Evolutionary conservation across 2,113 vertebrate genomes (phyloP), one percentile per base, ranked within the genome.

Genomic region (Lathamus discolor): DNA sequence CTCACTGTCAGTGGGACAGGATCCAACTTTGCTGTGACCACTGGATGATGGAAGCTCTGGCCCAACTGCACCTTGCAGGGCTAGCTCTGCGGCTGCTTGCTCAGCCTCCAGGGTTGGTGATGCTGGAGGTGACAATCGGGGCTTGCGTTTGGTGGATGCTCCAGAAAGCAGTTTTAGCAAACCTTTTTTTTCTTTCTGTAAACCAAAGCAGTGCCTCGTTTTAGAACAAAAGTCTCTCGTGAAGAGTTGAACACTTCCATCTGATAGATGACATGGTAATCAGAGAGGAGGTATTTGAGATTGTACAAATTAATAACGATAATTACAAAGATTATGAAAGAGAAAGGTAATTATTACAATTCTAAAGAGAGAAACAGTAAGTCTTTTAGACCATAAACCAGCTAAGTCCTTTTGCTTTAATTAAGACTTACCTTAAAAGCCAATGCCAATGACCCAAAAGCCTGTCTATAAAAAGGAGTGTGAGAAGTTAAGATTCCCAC

Each of bases 141-240:
- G 97, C 97, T 99, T 99, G 92, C 99, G 99, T 92, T 99, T 99
- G 14, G 99, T 98, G 87, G 99, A 99, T 66, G 98, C 98, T 17
- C 98, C 97, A 31, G 99, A 99, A 87, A 99, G 97, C 85, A 99
- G 98, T 92, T 99, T 99, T 91, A 99, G 96, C 52, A 99, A 97
- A 52, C 99, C 98, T 55, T 99, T 99, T 95, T 99, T 99, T 97
- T 99, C 99, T 97, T 99, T 99, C 99, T 99, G 97, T 55, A 74
- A 95, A 59, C 2, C 11, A 85, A 73, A 70, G 39, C 54, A 92
- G 54, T 10, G 44, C n/a, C 18, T 75, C 27, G 3, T 73, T 97
- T 97, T 78, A 90, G 88, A 95, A 43, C 20, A 88, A 18, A 76
- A 69, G n/a, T 27, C 39, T 69, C n/a, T 57, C 1, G 1, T 4